A percentile compares a stretch with the other conserved stretches of the same genome.
phyloP scores from a whole-genome alignment of 2,888 invertebrate genomes.

The Charanyca ferruginea region DNA sequence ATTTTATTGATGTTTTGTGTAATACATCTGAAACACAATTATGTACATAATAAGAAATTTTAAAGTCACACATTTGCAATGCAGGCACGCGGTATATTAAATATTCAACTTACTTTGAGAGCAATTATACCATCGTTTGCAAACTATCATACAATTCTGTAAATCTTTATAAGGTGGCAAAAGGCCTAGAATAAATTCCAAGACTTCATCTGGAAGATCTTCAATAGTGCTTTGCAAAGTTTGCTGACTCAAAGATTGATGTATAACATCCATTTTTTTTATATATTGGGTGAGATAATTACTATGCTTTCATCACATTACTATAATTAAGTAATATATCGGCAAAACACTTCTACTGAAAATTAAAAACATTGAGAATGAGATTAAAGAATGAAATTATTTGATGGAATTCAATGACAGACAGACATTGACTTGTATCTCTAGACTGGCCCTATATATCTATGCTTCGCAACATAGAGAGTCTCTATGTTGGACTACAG shows the following conservation, averaged over 20 bases:
- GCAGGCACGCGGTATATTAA: neutral
- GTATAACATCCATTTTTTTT: conserved; percentile 81
- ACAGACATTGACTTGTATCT: conserved; percentile 35
- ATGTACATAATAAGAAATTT: conserved; percentile 1
- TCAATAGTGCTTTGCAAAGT: conserved; percentile 86
- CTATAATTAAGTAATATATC: conserved; percentile 46
- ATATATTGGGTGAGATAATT: conserved; percentile 26
- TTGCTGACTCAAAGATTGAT: conserved; percentile 77
- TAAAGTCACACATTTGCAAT: conserved; percentile 4
- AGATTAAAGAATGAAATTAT: conserved; percentile 26
- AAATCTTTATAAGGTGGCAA: conserved; percentile 97
- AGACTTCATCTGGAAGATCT: conserved; percentile 97
- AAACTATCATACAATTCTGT: conserved; percentile 96
- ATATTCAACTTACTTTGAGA: conserved; percentile 93
- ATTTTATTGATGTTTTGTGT: conserved; percentile 93
- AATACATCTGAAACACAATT: conserved; percentile 93
- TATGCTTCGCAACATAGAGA: too few relatives aligned
- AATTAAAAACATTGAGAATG: conserved; percentile 65
- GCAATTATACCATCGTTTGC: conserved; percentile 96
- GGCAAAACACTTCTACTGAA: conserved; percentile 41
- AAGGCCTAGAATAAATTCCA: conserved; percentile 97
- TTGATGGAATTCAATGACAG: conserved; percentile 63
- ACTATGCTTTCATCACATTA: conserved; percentile 58
- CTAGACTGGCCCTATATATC: neutral
- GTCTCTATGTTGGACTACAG: too few relatives aligned